Percentiles rank a stretch among this genome's conserved stretches.
Conservation (phyloP, 23 tunicate species). For the Corella eumyota region DNA sequence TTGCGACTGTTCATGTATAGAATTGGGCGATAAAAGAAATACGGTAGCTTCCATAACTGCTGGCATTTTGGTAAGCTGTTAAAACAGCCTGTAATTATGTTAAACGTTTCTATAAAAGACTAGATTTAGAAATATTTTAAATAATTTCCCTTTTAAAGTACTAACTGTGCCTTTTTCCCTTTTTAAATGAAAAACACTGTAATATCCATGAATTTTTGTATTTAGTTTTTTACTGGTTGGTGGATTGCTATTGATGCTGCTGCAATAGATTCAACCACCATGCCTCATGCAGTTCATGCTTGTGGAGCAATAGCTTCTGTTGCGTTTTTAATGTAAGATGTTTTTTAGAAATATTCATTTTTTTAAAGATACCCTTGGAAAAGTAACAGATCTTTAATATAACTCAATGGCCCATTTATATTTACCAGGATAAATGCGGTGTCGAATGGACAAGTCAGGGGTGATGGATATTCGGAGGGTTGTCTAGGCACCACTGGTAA, state of each 20-base stretch:
- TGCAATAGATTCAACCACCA: slow-evolving; percentile 24
- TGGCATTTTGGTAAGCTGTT: slow-evolving; percentile 47
- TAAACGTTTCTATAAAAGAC: background rate
- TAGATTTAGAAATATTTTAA: background rate
- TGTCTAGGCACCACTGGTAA: slow-evolving; percentile 69
- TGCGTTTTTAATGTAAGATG: slow-evolving; percentile 87
- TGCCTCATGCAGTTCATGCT: slow-evolving; percentile 94
- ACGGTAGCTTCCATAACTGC: slow-evolving; percentile 73
- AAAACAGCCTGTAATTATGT: background rate
- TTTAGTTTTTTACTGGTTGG: slow-evolving; percentile 93
- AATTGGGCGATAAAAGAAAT: slow-evolving; percentile 89
- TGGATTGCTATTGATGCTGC: slow-evolving; percentile 98
- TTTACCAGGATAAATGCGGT: slow-evolving; percentile 82
- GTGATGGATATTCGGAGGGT: slow-evolving; percentile 77
- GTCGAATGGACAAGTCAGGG: slow-evolving; percentile 84
- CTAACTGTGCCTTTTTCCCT: no score
- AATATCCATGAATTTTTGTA: no score
- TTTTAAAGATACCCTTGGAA: no score
- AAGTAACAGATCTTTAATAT: no score
- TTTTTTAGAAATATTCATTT: background rate
- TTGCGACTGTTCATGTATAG: slow-evolving; percentile 61
- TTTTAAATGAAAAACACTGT: no score
- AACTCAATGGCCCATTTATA: background rate
- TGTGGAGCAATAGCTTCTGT: slow-evolving; percentile 93
- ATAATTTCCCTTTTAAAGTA: no score